Evolutionary conservation across 2,888 invertebrate genomes (phyloP).

Genomic region (Netelia virgata): DNA sequence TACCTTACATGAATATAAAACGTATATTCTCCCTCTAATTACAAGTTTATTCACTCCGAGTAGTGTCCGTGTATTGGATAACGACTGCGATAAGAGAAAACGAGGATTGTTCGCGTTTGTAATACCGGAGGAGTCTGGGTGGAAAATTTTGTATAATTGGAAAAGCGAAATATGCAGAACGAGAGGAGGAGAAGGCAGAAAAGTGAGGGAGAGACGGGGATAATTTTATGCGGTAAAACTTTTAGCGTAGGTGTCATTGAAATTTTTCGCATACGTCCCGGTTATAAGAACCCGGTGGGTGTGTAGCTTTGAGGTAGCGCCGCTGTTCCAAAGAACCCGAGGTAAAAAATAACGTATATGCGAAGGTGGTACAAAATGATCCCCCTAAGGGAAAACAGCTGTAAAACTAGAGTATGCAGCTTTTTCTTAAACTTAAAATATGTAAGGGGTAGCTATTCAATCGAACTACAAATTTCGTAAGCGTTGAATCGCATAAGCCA

Average conservation of each 20-base stretch:
- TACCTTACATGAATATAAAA: neutral
- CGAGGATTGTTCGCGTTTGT: constrained; percentile 10
- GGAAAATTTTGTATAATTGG: constrained; percentile 49
- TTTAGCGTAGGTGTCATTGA: constrained; percentile 46
- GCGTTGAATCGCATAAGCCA: no score
- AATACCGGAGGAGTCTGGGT: neutral
- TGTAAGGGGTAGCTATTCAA: no score
- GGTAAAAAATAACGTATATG: no score
- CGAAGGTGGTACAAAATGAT: no score
- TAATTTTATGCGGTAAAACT: constrained; percentile 47
- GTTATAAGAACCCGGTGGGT: constrained; percentile 18
- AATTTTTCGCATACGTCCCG: constrained; percentile 45
- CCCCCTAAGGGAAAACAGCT: no score
- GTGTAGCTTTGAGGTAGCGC: constrained; percentile 28
- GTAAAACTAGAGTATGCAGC: no score
- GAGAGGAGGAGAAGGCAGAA: constrained; percentile 14
- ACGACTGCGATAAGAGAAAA: constrained; percentile 39
- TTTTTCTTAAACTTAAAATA: no score
- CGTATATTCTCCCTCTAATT: constrained; percentile 38
- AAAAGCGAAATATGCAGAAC: constrained; percentile 36
- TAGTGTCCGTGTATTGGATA: constrained; percentile 24
- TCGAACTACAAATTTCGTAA: no score
- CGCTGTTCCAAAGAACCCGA: constrained; percentile 25
- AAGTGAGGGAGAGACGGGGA: constrained; percentile 14
- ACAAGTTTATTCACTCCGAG: constrained; percentile 49